Evolutionary conservation across 2,113 vertebrate species (phyloP), one percentile per base, ranked within the genome.

Genomic region (Calidris pygmaea): DNA sequence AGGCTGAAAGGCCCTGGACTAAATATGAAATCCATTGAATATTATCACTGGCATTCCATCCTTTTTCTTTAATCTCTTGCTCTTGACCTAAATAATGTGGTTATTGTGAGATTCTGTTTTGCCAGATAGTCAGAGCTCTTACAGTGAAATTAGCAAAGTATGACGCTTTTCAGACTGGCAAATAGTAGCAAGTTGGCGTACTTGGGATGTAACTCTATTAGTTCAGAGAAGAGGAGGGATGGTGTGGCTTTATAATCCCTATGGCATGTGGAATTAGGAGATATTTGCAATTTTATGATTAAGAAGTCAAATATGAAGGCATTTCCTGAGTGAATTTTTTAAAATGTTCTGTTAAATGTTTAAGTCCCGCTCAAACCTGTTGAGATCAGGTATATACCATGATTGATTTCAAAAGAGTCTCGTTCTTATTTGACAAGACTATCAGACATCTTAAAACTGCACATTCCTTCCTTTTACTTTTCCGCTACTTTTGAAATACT

Each of bases 31-130:
- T 83, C 63, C 96, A 81, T 74, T 98, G 96, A 98, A 97, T 98
- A 95, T 98, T 98, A 98, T 98, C 98, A 84, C 84, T 90, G 79
- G 94, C 96, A 93, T 94, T 97, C 97, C 98, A 97, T 98, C 98
- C 97, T 97, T 98, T 97, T 98, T 98, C 98, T 96, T 97, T 95
- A 95, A 96, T 97, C 95, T 88, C 85, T 94, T 95, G 93, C 96
- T 97, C 96, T 97, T 97, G 91, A 97, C 97, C 95, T 92, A 97
- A 95, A 97, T 96, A 96, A 85, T 93, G 87, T 85, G 85, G 59
- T 88, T 92, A 77, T 90, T 96, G 73, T 96, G 63, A 83, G 89
- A 88, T 75, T 94, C 92, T 95, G 82, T 68, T 91, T 94, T 85
- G 77, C 85, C 75, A 87, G 66, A 76, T 80, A 96, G 92, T 95